phyloP scores from a whole-genome alignment of 2,113 vertebrate species.

The Laterallus jamaicensis region DNA sequence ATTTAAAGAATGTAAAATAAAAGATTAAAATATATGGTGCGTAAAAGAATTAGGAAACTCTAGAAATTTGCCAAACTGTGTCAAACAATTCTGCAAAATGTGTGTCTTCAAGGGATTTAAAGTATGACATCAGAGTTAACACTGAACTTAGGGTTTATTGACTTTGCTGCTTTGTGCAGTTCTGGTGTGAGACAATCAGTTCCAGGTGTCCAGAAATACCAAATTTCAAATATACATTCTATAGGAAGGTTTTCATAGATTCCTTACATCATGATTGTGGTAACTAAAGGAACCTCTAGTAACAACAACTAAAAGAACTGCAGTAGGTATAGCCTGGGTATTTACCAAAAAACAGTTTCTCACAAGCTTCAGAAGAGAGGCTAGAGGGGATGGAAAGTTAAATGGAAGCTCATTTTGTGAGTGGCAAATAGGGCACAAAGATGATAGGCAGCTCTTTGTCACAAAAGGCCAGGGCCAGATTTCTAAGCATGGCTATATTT shows the following conservation, averaged over 20 bases:
- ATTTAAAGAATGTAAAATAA: background rate
- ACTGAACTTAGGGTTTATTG: background rate
- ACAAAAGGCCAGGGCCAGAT: background rate
- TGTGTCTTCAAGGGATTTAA: background rate
- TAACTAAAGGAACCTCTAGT: background rate
- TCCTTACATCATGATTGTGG: background rate
- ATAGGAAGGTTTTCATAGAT: background rate
- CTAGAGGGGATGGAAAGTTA: background rate
- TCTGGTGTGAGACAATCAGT: background rate
- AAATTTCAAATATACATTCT: background rate
- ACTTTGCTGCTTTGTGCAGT: background rate
- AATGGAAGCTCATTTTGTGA: background rate
- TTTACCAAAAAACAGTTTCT: background rate
- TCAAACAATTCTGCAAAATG: background rate
- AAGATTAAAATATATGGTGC: background rate
- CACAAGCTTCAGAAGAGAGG: background rate
- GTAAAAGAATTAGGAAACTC: background rate
- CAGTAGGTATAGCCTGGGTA: background rate
- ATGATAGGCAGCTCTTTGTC: background rate
- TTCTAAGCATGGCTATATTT: background rate
- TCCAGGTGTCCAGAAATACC: background rate
- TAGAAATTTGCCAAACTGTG: background rate
- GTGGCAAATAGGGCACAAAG: background rate
- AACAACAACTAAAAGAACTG: background rate
- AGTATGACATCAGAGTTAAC: background rate